Evolutionary conservation across 2,888 invertebrate genomes (phyloP), one percentile per base, ranked within the genome.

Genomic region (Dicycla oo): DNA sequence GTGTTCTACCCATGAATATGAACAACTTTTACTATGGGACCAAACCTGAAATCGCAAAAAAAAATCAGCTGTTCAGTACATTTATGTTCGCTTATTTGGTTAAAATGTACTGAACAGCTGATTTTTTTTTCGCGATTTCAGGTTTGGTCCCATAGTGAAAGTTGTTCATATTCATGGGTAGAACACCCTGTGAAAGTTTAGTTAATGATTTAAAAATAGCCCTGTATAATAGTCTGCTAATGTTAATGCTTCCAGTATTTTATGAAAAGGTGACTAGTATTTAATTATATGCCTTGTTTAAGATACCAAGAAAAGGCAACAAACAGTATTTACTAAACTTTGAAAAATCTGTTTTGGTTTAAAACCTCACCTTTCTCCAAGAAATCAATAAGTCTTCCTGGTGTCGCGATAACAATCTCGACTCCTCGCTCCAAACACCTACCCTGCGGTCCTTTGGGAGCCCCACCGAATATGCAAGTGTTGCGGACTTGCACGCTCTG

Each of bases 401-500:
- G 99, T 23, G 99, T 99, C 0, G 99, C 99, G 82, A 99, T 99
- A 79, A 98, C 97, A 88, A 99, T 99, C 94, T 99, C 99, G 64
- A 99, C 98, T 23, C 99, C 99, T 78, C 98, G 96, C 93, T 98
- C 98, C 72, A 98, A 93, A 89, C 98, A 97, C 70, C 98, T 96
- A 0, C 98, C 98, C 91, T 99, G 99, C 13, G 98, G 98, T 47
- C 98, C 99, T 93, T 99, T 99, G 0, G 99, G 99, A 2, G 99
- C 99, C n/a, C 99, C 99, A 58, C 99, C 99, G 93, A 99, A 99
- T 54, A 99, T 97, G 91, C 99, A 99, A 0, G 99, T 98, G 93
- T 99, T 99, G 56, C 98, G 97, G 47, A 99, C 98, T 87, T 97
- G 97, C 34, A 99, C 98, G 73, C 98, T 97, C 75, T 98, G 97